phyloP scores from a whole-genome alignment of 2,797 vertebrate species.

The Siniperca scherzeri region DNA sequence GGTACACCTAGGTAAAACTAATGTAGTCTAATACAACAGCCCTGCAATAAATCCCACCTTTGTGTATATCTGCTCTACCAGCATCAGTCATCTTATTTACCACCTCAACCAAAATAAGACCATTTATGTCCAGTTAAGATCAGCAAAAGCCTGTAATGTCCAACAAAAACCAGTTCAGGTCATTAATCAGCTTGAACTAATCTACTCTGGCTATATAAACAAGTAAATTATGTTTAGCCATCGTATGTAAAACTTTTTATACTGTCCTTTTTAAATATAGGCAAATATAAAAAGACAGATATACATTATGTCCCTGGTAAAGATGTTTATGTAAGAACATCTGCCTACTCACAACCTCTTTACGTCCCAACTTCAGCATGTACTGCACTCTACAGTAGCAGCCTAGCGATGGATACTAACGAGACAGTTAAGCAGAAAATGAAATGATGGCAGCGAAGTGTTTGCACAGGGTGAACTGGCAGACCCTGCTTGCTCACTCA shows the following conservation, averaged over 20 bases:
- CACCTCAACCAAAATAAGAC: not conserved
- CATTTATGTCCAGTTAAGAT: not conserved
- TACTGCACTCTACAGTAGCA: not conserved
- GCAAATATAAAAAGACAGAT: not conserved
- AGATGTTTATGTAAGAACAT: slow-evolving; percentile 42
- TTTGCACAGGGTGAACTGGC: not conserved
- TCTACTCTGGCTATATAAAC: not conserved
- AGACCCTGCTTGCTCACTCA: slow-evolving; percentile 2
- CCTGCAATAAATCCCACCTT: not conserved
- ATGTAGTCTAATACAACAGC: not conserved
- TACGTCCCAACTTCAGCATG: slow-evolving; percentile 7
- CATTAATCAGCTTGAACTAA: not conserved
- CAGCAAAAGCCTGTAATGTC: not conserved
- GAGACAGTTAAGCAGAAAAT: slow-evolving; percentile 16
- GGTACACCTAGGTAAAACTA: not conserved
- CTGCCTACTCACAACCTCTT: slow-evolving; percentile 26
- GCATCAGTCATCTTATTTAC: not conserved
- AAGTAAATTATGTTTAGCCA: not conserved
- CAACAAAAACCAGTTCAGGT: not conserved
- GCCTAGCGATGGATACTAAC: not conserved
- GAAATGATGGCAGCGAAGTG: slow-evolving; percentile 1
- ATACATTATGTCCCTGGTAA: slow-evolving; percentile 6
- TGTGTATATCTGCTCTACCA: not conserved
- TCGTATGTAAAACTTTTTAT: not conserved
- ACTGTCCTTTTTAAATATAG: not conserved